Conservation (phyloP, 2,797 vertebrate genomes). For the Neostethus bicornis region DNA sequence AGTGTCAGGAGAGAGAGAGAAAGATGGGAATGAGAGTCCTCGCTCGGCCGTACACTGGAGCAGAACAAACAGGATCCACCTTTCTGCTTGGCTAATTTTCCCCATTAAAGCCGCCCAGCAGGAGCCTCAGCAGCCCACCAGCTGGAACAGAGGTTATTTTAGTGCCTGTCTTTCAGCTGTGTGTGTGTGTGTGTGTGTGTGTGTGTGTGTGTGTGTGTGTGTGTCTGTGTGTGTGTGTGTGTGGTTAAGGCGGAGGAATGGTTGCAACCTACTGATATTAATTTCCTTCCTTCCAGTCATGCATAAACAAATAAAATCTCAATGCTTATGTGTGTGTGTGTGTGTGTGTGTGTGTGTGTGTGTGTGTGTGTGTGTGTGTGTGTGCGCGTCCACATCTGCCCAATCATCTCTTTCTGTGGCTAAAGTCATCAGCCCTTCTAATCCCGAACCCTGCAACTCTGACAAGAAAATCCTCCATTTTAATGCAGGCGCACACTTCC, state of each 20-base stretch:
- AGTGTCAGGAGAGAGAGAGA: slow-evolving; percentile 66
- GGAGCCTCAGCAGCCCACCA: slow-evolving; percentile 90
- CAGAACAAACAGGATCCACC: slow-evolving; percentile 97
- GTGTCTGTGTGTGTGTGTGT: slow-evolving; percentile 57
- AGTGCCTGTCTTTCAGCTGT: slow-evolving; percentile 86
- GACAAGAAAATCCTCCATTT: slow-evolving; percentile 83
- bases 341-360: slow-evolving; percentile 51
- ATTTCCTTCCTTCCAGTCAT: slow-evolving; percentile 71
- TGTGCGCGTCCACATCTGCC: slow-evolving; percentile 74
- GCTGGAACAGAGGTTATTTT: slow-evolving; percentile 95
- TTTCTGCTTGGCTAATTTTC: slow-evolving; percentile 97
- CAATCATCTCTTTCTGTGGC: slow-evolving; percentile 78
- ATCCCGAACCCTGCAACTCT: slow-evolving; percentile 80
- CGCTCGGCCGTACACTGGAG: slow-evolving; percentile 88
- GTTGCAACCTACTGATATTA: slow-evolving; percentile 79
- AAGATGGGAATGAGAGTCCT: slow-evolving; percentile 76
- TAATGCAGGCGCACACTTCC: slow-evolving; percentile 75
- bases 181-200: slow-evolving; percentile 46
- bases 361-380: slow-evolving; percentile 67
- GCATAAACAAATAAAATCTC: slow-evolving; percentile 76
- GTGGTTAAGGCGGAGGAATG: slow-evolving; percentile 69
- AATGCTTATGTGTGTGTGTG: slow-evolving; percentile 37
- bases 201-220: slow-evolving; percentile 49
- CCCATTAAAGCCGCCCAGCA: slow-evolving; percentile 97
- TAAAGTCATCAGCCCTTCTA: slow-evolving; percentile 76